phyloP scores from a whole-genome alignment of 2,888 invertebrate genomes.

The Dyspetes luteomarginatus region DNA sequence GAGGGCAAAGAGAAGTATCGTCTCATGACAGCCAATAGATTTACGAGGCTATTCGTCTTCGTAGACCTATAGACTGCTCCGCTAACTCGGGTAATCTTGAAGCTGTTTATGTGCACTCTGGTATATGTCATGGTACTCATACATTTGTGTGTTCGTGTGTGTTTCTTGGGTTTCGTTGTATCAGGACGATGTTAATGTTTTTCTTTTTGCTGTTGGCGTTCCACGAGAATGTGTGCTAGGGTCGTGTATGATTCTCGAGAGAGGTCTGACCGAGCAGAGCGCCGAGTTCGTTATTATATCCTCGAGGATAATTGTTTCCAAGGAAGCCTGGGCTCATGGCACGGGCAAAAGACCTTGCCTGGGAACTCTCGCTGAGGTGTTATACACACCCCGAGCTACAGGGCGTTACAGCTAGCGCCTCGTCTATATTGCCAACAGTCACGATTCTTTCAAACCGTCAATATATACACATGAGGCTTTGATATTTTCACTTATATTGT shows the following conservation, averaged over 20 bases:
- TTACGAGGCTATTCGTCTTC: conserved; percentile 80
- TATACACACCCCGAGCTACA: conserved; percentile 68
- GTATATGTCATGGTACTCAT: not conserved
- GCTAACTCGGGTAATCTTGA: conserved; percentile 55
- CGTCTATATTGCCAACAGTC: conserved; percentile 73
- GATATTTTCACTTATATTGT: too few species aligned
- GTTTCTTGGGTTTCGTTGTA: conserved; percentile 51
- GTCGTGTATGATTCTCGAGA: conserved; percentile 72
- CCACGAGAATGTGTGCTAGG: conserved; percentile 14
- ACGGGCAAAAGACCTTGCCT: conserved; percentile 76
- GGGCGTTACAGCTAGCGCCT: conserved; percentile 71
- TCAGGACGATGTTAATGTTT: conserved; percentile 33
- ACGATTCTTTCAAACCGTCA: too few species aligned
- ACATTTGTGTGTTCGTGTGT: conserved; percentile 22
- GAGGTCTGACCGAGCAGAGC: conserved; percentile 58
- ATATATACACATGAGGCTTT: too few species aligned
- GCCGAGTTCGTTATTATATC: conserved; percentile 76
- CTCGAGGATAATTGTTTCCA: conserved; percentile 80
- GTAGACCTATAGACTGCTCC: conserved; percentile 55
- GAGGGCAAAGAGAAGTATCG: conserved; percentile 48
- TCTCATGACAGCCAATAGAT: conserved; percentile 74
- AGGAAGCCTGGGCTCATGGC: conserved; percentile 76
- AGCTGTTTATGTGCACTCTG: conserved; percentile 15
- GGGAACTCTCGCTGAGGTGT: conserved; percentile 78
- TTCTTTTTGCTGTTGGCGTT: conserved; percentile 42